Evolutionary conservation across 1,140 invertebrate genomes (phyloP), one percentile per base, ranked within the genome.

Genomic region (Drosophila fuyamai): DNA sequence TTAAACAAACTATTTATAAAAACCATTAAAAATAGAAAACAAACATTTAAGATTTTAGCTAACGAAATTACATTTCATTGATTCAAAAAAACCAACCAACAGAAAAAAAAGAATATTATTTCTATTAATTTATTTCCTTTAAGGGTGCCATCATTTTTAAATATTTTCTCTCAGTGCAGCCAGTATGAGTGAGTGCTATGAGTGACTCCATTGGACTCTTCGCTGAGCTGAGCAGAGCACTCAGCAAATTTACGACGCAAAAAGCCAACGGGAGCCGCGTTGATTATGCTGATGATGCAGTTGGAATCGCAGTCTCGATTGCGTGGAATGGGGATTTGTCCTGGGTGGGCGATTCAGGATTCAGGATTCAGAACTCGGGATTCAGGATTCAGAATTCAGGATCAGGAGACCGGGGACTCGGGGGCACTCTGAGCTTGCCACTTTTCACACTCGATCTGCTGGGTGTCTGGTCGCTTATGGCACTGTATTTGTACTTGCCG

Each of bases 221-320:
- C 18, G 46, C 27, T 38, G 72, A 88, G 85, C 72, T 32, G 71
- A 38, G 70, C 67, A 40, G 72, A 86, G 83, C 72, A 88, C 84
- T 88, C 84, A 84, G 84, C 80, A 88, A 73, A 88, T 88, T 88
- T 88, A 88, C 84, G 84, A 89, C 68, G 80, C 77, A 90, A 89
- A 89, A 89, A 89, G 83, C 84, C 76, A 88, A 88, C 84, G 77
- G 65, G 80, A 77, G 70, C 75, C 75, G 85, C 84, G 84, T 89
- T 89, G 84, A 89, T 89, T 89, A 89, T 89, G 84, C 84, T 89
- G 84, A 89, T 89, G 84, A 89, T 89, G 84, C 84, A 88, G 77
- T 74, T 71, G 80, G 55, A 76, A 73, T 76, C 57, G 51, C 61
- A 56, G 63, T 53, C 51, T 44, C 38, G 50, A 54, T 73, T 60